Evolutionary conservation across 2,888 invertebrate genomes (phyloP).

Genomic region (Apoda limacodes): DNA sequence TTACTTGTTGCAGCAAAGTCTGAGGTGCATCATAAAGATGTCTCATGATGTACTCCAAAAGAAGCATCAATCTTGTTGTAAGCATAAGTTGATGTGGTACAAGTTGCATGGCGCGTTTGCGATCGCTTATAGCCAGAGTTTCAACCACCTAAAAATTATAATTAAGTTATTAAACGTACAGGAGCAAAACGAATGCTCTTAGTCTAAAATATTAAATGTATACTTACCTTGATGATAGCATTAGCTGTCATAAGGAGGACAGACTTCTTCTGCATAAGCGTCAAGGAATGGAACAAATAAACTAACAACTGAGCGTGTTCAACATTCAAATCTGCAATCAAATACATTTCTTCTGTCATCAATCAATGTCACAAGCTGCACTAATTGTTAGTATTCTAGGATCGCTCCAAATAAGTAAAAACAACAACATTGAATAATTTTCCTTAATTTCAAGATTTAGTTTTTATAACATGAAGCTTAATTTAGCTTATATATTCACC

Average conservation of each 20-base stretch:
- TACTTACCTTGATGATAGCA: slow-evolving; percentile 65
- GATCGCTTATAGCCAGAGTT: slow-evolving; percentile 50
- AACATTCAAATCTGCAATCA: slow-evolving; percentile 89
- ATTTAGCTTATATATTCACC: too few relatives aligned
- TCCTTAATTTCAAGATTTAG: too few relatives aligned
- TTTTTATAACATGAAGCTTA: too few relatives aligned
- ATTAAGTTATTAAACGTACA: too few relatives aligned
- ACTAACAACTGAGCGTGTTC: slow-evolving; percentile 95
- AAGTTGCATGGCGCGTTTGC: slow-evolving; percentile 41
- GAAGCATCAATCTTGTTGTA: slow-evolving; percentile 83
- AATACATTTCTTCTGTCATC: too few relatives aligned
- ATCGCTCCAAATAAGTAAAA: too few relatives aligned
- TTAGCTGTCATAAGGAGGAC: slow-evolving; percentile 87
- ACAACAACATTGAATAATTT: too few relatives aligned
- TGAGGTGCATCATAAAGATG: slow-evolving; percentile 95
- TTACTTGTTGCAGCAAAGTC: slow-evolving; percentile 85
- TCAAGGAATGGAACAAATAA: slow-evolving; percentile 94
- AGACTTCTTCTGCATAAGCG: slow-evolving; percentile 96
- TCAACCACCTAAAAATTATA: slow-evolving; percentile 49
- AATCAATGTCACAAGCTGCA: too few relatives aligned
- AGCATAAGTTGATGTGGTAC: slow-evolving; percentile 79
- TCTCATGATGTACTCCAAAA: slow-evolving; percentile 95
- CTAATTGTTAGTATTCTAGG: too few relatives aligned
- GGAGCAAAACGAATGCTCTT: neutral
- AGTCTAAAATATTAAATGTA: neutral